Percentiles rank a stretch among this genome's conserved stretches.
Evolutionary conservation across 2,888 invertebrate species (phyloP).

Genomic region (Linnaemya vulpina): DNA sequence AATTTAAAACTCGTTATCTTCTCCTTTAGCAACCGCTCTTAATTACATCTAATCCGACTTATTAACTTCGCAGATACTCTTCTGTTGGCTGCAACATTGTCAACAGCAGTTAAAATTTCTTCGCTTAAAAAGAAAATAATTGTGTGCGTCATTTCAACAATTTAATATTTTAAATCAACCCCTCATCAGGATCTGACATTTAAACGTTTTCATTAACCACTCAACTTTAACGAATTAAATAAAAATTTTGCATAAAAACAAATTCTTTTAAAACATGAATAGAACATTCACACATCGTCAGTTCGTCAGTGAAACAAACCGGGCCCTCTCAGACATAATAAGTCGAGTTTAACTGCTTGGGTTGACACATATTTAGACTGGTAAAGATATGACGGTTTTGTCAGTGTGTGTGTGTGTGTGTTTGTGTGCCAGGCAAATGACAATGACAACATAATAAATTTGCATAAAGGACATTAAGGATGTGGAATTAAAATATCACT

Average conservation of each 20-base stretch:
- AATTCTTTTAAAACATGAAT: constrained; percentile 1
- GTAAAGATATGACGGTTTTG: not conserved
- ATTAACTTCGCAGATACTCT: not conserved
- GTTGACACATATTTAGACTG: not conserved
- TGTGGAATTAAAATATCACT: not conserved
- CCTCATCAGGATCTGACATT: not conserved
- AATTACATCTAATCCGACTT: constrained; percentile 2
- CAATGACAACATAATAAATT: not conserved
- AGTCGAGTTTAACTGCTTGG: constrained; percentile 1
- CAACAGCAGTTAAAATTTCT: constrained; percentile 9
- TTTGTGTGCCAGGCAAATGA: not conserved
- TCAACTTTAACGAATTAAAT: not conserved
- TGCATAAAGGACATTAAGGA: not conserved
- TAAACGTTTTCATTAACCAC: not conserved
- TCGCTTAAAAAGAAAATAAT: not conserved
- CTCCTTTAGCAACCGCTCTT: not conserved
- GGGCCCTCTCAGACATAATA: not conserved
- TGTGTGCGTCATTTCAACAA: not conserved
- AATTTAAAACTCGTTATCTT: not conserved
- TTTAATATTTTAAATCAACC: not conserved
- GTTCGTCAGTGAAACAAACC: not conserved
- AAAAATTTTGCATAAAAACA: not conserved
- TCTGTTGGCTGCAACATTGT: not conserved
- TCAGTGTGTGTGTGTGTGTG: too few relatives aligned
- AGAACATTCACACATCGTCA: not conserved